These are phyloP conservation scores for Trogon surrucura DNA, from an alignment of 2,113 vertebrate species.

Conservation along the genomic window DNA sequence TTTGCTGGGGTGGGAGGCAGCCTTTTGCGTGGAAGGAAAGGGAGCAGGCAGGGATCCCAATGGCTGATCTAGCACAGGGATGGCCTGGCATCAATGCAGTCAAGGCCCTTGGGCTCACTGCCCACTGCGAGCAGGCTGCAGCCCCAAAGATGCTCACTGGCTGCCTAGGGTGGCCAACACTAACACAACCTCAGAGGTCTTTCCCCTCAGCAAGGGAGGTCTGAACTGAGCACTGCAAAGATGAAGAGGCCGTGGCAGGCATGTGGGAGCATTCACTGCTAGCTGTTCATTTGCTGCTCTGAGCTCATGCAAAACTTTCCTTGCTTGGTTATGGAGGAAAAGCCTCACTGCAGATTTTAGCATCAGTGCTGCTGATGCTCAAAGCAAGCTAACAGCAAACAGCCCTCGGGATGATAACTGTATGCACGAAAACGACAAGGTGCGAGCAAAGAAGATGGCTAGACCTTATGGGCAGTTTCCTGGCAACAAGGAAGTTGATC, in stretches of 20 bases:
- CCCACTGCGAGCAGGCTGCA: neutral
- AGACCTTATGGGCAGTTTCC: neutral
- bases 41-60: neutral
- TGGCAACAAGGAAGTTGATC: neutral
- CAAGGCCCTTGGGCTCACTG: neutral
- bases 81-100: neutral
- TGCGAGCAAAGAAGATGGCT: neutral
- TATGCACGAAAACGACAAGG: fast-evolving
- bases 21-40: neutral
- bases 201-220: neutral
- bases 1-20: neutral
- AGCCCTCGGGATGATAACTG: neutral
- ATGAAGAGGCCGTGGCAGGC: neutral
- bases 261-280: neutral
- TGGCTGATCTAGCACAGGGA: neutral
- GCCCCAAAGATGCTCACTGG: neutral
- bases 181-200: neutral
- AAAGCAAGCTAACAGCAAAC: neutral
- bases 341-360: neutral
- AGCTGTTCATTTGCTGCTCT: neutral
- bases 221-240: neutral
- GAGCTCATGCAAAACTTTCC: neutral
- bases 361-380: neutral
- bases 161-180: neutral
- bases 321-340: neutral